Evolutionary conservation across 2,797 vertebrate species (phyloP).

Genomic region (Anolis apletophallus): DNA sequence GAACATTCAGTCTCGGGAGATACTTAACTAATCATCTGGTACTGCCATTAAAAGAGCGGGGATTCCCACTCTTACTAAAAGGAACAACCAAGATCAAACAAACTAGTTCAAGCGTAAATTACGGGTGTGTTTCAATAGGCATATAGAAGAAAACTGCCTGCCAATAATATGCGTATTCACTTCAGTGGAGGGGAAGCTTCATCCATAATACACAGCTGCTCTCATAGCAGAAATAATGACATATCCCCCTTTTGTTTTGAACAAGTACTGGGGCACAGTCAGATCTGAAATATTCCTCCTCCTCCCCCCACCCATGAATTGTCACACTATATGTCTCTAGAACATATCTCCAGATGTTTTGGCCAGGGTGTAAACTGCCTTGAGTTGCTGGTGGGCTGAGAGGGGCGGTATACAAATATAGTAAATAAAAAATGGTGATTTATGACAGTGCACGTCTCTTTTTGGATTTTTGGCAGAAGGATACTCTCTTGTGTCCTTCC

Average conservation of each 20-base stretch:
- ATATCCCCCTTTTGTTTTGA: not conserved
- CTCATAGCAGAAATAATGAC: not conserved
- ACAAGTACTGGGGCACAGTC: too few species aligned
- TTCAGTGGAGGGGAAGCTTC: not conserved
- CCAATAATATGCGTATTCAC: too few species aligned
- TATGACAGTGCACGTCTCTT: not conserved
- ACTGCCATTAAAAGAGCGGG: too few species aligned
- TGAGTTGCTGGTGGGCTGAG: too few species aligned
- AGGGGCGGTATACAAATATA: too few species aligned
- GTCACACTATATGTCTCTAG: not conserved
- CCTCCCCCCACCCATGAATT: not conserved
- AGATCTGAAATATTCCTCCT: slow-evolving; percentile 14
- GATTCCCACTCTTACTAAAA: not conserved
- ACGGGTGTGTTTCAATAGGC: not conserved
- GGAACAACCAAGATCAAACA: not conserved
- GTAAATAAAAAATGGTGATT: too few species aligned
- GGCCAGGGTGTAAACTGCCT: too few species aligned
- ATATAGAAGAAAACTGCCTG: too few species aligned
- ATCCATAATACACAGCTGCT: not conserved
- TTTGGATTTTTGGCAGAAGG: not conserved
- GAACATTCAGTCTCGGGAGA: not conserved
- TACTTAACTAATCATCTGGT: not conserved
- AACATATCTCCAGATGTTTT: too few species aligned
- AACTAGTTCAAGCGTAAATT: not conserved
- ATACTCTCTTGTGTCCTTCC: not conserved